phyloP scores from a whole-genome alignment of 2,113 vertebrate species.

The Fulica atra region DNA sequence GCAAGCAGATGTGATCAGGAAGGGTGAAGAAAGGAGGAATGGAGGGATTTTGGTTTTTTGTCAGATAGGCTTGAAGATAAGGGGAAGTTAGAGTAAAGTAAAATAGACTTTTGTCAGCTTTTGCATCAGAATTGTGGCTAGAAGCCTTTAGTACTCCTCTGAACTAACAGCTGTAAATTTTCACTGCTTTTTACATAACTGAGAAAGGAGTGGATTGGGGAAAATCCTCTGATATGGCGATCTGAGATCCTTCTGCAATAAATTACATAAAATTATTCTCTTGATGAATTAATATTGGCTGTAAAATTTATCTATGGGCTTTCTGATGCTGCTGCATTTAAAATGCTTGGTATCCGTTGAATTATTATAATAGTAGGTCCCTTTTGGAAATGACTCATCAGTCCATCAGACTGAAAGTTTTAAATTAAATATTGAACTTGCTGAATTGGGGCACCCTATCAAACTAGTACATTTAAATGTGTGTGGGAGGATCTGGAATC shows the following conservation, averaged over 20 bases:
- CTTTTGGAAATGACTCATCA: constrained; percentile 47
- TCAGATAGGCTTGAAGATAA: not conserved
- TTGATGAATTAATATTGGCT: constrained; percentile 34
- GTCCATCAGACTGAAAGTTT: constrained; percentile 28
- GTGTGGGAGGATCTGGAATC: not conserved
- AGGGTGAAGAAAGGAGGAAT: not conserved
- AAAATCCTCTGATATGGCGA: not conserved
- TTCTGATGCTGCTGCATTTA: constrained; percentile 30
- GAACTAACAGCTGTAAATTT: not conserved
- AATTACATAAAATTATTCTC: not conserved
- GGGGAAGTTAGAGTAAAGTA: not conserved
- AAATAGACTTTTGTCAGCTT: not conserved
- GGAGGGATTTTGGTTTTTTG: not conserved
- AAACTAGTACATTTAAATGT: not conserved
- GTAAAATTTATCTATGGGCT: not conserved
- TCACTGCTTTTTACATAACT: not conserved
- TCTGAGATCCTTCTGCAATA: not conserved
- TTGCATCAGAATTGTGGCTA: not conserved
- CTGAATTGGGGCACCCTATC: not conserved
- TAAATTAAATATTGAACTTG: constrained; percentile 61
- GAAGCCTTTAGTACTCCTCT: not conserved
- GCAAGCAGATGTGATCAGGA: not conserved
- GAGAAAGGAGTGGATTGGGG: not conserved
- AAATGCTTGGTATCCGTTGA: constrained; percentile 25
- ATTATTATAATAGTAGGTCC: constrained; percentile 34